phyloP scores from a whole-genome alignment of 2,888 invertebrate genomes.

The Archaeoteleia sp. region DNA sequence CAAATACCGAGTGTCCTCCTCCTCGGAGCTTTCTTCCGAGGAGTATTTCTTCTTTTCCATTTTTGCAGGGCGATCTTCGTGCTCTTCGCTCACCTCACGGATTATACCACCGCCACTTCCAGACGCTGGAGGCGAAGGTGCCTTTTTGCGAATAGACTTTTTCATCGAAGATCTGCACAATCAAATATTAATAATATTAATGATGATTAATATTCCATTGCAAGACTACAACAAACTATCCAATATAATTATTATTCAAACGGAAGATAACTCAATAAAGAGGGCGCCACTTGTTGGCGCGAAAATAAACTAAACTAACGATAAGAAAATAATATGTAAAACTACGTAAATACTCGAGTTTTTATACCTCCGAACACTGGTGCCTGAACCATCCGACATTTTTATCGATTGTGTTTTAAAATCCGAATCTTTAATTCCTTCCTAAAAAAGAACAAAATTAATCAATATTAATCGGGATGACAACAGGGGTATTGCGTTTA shows the following conservation, averaged over 20 bases:
- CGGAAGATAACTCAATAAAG: too few species aligned
- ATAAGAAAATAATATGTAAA: not conserved
- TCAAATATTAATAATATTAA: not conserved
- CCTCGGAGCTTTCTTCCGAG: constrained; percentile 78
- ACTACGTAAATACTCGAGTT: too few species aligned
- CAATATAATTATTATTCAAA: too few species aligned
- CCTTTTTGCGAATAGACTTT: constrained; percentile 67
- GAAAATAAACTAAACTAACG: too few species aligned
- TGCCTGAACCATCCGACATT: constrained; percentile 59
- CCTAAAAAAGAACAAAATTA: too few species aligned
- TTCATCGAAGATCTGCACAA: constrained; percentile 67
- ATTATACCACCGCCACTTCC: constrained; percentile 71
- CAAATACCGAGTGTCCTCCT: constrained; percentile 84
- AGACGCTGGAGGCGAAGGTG: constrained; percentile 68
- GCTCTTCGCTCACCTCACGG: constrained; percentile 63
- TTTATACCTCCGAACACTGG: constrained; percentile 60
- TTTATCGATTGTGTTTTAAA: constrained; percentile 53
- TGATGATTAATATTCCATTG: not conserved
- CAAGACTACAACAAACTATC: not conserved
- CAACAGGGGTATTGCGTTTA: too few species aligned
- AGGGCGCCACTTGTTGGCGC: too few species aligned
- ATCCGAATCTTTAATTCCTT: constrained; percentile 56
- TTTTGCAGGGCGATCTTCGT: constrained; percentile 54
- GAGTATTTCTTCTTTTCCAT: constrained; percentile 76
- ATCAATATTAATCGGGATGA: too few species aligned